A percentile compares a stretch with the other conserved stretches of the same genome.
These are phyloP conservation scores for Scolopax bukidnonensis DNA, from an alignment of 2,797 vertebrate species.

Conservation along the genomic window DNA sequence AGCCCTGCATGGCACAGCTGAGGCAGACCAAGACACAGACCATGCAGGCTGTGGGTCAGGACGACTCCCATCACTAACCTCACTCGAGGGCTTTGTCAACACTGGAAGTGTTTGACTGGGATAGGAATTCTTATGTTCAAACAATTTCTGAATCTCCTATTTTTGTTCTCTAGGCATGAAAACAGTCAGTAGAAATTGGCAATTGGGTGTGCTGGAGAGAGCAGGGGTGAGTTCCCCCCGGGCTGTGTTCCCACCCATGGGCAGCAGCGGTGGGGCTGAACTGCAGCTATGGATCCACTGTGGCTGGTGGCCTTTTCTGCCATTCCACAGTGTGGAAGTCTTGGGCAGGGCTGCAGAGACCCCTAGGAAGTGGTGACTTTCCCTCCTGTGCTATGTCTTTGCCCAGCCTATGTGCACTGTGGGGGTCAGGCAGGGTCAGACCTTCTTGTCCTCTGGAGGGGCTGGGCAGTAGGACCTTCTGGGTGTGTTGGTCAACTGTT, in stretches of 20 bases:
- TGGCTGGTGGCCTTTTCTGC: not conserved
- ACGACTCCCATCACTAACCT: not conserved
- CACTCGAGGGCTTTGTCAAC: accelerated
- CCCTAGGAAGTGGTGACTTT: not conserved
- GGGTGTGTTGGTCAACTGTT: too few relatives aligned
- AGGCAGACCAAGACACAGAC: not conserved
- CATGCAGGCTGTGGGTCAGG: not conserved
- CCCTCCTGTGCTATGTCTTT: accelerated
- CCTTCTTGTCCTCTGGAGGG: not conserved
- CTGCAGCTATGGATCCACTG: not conserved
- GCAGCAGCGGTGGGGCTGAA: not conserved
- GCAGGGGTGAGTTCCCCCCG: accelerated
- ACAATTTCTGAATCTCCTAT: not conserved
- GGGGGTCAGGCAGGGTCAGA: not conserved
- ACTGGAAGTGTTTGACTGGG: not conserved
- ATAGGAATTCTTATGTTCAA: not conserved
- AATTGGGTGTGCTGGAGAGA: not conserved
- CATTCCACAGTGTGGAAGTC: accelerated
- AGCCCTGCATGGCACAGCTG: not conserved
- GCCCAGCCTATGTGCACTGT: not conserved
- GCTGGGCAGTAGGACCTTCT: not conserved
- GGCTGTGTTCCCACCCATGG: accelerated
- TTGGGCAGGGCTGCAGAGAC: not conserved
- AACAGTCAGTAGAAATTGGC: not conserved
- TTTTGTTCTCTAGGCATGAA: not conserved